Evolutionary conservation across 1,140 invertebrate species (phyloP).

Genomic region (Magallana angulata): DNA sequence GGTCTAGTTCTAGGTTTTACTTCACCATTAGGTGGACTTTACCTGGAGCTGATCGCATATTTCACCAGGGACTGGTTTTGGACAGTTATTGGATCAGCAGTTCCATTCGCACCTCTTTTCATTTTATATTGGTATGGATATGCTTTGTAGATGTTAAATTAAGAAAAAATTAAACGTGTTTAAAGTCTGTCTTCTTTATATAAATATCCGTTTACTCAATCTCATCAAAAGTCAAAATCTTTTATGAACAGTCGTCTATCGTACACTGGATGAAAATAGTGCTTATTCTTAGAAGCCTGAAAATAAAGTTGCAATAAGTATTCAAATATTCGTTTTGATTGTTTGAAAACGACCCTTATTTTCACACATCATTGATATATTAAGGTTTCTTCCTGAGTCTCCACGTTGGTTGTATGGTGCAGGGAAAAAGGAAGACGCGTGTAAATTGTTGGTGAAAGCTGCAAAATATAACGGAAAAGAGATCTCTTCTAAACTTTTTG

Average conservation of each 20-base stretch:
- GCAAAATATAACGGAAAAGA: constrained; percentile 63
- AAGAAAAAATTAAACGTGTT: too few relatives aligned
- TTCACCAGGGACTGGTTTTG: constrained; percentile 24
- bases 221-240: too few relatives aligned
- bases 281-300: too few relatives aligned
- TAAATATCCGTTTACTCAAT: too few relatives aligned
- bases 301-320: too few relatives aligned
- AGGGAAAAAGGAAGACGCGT: constrained; percentile 64
- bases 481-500: constrained; percentile 54
- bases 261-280: too few relatives aligned
- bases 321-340: neutral
- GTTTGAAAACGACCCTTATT: neutral
- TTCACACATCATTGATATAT: too few relatives aligned
- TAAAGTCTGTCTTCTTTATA: too few relatives aligned
- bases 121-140: constrained; percentile 33
- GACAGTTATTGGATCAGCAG: neutral
- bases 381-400: constrained; percentile 71
- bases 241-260: too few relatives aligned
- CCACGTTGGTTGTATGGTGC: constrained; percentile 69
- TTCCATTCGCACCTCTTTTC: neutral
- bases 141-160: too few relatives aligned
- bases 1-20: constrained; percentile 12
- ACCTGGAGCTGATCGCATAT: neutral
- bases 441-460: constrained; percentile 58
- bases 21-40: constrained; percentile 21